Evolutionary conservation across 2,113 vertebrate genomes (phyloP).

Genomic region (Austrofundulus limnaeus): DNA sequence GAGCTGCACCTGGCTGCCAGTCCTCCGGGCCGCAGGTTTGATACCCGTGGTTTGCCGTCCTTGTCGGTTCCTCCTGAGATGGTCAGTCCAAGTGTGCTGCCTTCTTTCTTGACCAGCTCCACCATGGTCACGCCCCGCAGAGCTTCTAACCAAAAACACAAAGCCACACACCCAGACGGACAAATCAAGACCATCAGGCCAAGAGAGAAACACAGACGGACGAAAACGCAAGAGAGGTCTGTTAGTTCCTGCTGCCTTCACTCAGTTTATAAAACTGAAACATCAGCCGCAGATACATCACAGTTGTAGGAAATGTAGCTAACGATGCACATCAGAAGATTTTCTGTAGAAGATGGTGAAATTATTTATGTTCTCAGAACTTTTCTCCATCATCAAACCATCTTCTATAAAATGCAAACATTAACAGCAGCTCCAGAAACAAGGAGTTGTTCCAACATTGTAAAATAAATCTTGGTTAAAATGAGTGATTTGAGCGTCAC

Average conservation of each 20-base stretch:
- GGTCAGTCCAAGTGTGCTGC: slow-evolving; percentile 93
- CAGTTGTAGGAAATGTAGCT: no score
- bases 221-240: slow-evolving; percentile 28
- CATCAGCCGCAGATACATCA: background rate
- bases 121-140: slow-evolving; percentile 92
- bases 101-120: slow-evolving; percentile 96
- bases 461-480: no score
- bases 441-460: no score
- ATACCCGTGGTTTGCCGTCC: slow-evolving; percentile 94
- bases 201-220: slow-evolving; percentile 17
- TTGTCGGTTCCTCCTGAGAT: slow-evolving; percentile 98
- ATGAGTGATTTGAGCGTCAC: no score
- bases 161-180: slow-evolving; percentile 44
- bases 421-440: no score
- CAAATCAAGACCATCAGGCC: slow-evolving; percentile 24
- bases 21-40: slow-evolving; percentile 91
- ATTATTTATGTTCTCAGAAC: no score
- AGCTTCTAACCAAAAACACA: slow-evolving; percentile 85
- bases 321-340: no score
- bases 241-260: slow-evolving; percentile 33
- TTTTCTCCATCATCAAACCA: no score
- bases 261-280: slow-evolving; percentile 15
- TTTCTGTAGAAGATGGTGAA: no score
- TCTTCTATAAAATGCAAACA: no score
- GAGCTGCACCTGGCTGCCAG: slow-evolving; percentile 79